These are phyloP conservation scores for Garra rufa DNA, from an alignment of 2,113 vertebrate species.

Conservation along the genomic window DNA sequence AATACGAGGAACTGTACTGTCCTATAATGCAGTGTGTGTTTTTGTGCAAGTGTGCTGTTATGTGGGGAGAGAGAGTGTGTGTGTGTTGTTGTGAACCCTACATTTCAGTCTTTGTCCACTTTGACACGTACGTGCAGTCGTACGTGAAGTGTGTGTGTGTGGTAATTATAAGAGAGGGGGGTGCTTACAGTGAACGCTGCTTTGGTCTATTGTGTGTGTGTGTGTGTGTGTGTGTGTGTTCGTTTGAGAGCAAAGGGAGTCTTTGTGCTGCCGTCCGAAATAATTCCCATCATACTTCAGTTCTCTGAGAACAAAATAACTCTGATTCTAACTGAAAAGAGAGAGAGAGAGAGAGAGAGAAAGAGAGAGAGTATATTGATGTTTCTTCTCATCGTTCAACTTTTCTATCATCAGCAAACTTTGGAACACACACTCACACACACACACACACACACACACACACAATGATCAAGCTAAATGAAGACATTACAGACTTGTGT, in stretches of 20 bases:
- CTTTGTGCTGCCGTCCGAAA: constrained; percentile 32
- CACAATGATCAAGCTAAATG: background rate
- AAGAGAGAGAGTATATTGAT: background rate
- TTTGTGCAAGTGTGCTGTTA: constrained; percentile 18
- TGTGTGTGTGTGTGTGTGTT: constrained; percentile 4
- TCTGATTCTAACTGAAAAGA: constrained; percentile 34
- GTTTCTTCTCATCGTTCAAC: constrained; percentile 25
- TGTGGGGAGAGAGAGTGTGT: background rate
- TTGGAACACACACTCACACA: constrained; percentile 1
- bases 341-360: background rate
- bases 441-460: background rate
- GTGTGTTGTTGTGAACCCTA: background rate
- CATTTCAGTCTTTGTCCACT: constrained; percentile 23
- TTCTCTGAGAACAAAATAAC: constrained; percentile 21
- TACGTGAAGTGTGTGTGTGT: constrained; percentile 6
- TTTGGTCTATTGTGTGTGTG: constrained; percentile 15
- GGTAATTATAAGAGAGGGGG: constrained; percentile 18
- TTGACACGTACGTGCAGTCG: background rate
- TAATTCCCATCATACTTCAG: constrained; percentile 41
- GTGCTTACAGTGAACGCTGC: constrained; percentile 10
- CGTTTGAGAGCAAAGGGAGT: constrained; percentile 3
- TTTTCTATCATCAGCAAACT: constrained; percentile 22
- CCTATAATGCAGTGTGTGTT: constrained; percentile 3
- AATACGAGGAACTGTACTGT: background rate
- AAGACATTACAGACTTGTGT: background rate